Evolutionary conservation across 1,140 invertebrate species (phyloP).

Genomic region (Drosophila azteca): DNA sequence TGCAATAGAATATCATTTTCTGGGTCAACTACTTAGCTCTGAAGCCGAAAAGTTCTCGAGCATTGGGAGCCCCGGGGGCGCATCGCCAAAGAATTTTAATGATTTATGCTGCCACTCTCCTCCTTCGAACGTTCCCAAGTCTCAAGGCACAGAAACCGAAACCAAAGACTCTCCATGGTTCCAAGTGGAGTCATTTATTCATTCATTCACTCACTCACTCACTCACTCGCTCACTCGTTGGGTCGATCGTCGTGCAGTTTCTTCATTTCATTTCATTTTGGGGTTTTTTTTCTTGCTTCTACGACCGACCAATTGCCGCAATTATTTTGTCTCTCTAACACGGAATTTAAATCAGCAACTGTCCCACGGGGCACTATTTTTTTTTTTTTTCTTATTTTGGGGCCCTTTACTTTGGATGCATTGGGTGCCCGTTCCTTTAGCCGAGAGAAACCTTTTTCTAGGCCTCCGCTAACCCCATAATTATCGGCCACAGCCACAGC

Average conservation of each 20-base stretch:
- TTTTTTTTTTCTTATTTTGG: conserved; percentile 1
- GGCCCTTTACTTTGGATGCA: conserved; percentile 65
- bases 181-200: conserved; percentile 54
- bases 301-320: conserved; percentile 73
- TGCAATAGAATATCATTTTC: conserved; percentile 62
- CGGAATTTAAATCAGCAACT: conserved; percentile 81
- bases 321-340: conserved; percentile 82
- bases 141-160: conserved; percentile 4
- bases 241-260: conserved; percentile 69
- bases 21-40: conserved; percentile 69
- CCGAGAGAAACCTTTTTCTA: conserved; percentile 40
- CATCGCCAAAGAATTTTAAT: conserved; percentile 61
- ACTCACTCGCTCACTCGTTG: conserved; percentile 42
- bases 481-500: conserved; percentile 66
- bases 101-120: conserved; percentile 42
- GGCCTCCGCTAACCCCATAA: conserved; percentile 50
- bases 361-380: conserved; percentile 64
- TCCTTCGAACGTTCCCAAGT: conserved; percentile 57
- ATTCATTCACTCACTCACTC: conserved; percentile 55
- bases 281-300: conserved; percentile 28
- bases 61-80: conserved; percentile 29
- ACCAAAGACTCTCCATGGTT: conserved; percentile 1
- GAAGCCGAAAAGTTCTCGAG: conserved; percentile 15
- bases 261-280: conserved; percentile 54
- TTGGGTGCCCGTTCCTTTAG: conserved; percentile 40